Evolutionary conservation across 1,140 invertebrate genomes (phyloP).

Genomic region (Battus philenor): DNA sequence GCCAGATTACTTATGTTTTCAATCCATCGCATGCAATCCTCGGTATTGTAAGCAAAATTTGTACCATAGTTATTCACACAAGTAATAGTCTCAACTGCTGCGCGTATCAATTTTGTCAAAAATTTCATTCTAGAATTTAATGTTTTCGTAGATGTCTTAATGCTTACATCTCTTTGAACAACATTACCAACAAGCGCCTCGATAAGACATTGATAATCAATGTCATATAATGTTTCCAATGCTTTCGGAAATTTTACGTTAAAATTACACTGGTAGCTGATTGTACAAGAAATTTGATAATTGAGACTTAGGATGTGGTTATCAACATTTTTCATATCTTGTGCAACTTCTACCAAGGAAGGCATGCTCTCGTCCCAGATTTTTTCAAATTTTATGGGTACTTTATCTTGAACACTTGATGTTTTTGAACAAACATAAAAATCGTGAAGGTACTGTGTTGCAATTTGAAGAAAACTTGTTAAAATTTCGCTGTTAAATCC

Average conservation of each 20-base stretch:
- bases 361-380: slow-evolving; percentile 81
- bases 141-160: slow-evolving; percentile 66
- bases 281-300: slow-evolving; percentile 83
- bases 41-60: slow-evolving; percentile 61
- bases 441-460: slow-evolving; percentile 83
- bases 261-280: slow-evolving; percentile 88
- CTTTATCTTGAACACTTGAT: slow-evolving; percentile 64
- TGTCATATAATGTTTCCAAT: slow-evolving; percentile 86
- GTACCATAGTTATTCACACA: slow-evolving; percentile 48
- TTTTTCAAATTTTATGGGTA: slow-evolving; percentile 79
- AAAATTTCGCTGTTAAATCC: slow-evolving; percentile 83
- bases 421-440: slow-evolving; percentile 81
- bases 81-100: slow-evolving; percentile 79
- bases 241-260: slow-evolving; percentile 85
- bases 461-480: slow-evolving; percentile 81
- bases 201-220: slow-evolving; percentile 61
- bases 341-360: slow-evolving; percentile 85
- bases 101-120: slow-evolving; percentile 79
- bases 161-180: slow-evolving; percentile 38
- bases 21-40: slow-evolving; percentile 82
- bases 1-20: slow-evolving; percentile 83
- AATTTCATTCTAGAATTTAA: slow-evolving; percentile 78
- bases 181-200: slow-evolving; percentile 54
- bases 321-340: slow-evolving; percentile 85
- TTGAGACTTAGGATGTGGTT: slow-evolving; percentile 87